phyloP scores from a whole-genome alignment of 2,888 invertebrate species.

The Physocephala rufipes region DNA sequence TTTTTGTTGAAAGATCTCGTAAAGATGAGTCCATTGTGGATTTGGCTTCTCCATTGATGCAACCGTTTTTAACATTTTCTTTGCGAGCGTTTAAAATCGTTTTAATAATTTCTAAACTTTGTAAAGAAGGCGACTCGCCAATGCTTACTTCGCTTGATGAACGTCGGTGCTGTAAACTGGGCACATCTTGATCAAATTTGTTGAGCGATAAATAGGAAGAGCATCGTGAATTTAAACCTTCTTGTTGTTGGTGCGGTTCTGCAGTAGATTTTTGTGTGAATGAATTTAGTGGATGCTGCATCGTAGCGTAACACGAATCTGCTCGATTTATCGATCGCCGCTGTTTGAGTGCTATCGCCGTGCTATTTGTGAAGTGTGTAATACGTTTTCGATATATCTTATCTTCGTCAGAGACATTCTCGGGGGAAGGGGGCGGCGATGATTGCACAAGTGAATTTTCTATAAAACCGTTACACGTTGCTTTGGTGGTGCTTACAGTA shows the following conservation, averaged over 20 bases:
- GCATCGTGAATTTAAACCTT: conserved; percentile 53
- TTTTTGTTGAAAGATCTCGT: conserved; percentile 8
- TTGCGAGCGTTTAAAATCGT: conserved; percentile 63
- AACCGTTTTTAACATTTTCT: conserved; percentile 57
- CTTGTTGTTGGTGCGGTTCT: not conserved
- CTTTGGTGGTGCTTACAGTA: not conserved
- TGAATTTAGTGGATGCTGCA: not conserved
- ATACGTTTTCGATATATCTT: conserved; percentile 52
- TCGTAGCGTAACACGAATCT: conserved; percentile 62
- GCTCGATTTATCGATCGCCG: conserved; percentile 54
- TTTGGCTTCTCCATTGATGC: conserved; percentile 43
- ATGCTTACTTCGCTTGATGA: conserved; percentile 65
- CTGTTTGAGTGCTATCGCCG: conserved; percentile 33
- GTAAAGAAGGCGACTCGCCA: conserved; percentile 63
- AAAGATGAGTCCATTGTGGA: conserved; percentile 25
- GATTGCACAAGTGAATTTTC: not conserved
- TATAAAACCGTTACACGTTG: not conserved
- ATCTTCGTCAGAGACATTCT: conserved; percentile 45
- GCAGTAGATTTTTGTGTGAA: conserved; percentile 12
- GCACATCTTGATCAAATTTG: conserved; percentile 51
- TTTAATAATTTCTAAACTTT: conserved; percentile 64
- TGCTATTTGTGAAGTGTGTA: conserved; percentile 42
- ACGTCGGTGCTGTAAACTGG: conserved; percentile 52
- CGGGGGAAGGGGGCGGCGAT: conserved; percentile 23
- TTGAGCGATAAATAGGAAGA: conserved; percentile 61